A percentile compares a stretch with the other conserved stretches of the same genome.
Conservation (phyloP, 2,113 vertebrate genomes). For the Notarius lentiginosus region DNA sequence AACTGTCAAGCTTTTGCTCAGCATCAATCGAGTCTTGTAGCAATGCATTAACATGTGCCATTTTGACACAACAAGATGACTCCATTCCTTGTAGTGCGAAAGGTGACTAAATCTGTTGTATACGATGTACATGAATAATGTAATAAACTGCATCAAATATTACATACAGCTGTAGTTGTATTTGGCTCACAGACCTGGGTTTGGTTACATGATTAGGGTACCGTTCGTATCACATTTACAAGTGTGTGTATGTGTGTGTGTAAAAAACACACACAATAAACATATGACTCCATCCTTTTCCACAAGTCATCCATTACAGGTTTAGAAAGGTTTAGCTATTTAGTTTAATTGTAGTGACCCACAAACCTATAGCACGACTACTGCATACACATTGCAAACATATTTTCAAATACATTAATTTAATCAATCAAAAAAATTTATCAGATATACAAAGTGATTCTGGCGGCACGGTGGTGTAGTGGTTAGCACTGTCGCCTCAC, state of each 20-base stretch:
- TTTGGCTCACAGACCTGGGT: neutral
- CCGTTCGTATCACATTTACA: no score
- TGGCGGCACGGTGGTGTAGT: neutral
- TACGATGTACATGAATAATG: neutral
- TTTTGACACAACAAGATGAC: conserved; percentile 3
- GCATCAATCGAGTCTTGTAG: neutral
- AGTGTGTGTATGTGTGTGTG: neutral
- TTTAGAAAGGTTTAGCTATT: neutral
- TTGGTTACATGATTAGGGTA: neutral
- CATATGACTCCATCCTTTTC: neutral
- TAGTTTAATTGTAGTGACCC: neutral
- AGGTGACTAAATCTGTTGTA: neutral
- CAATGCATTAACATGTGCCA: conserved; percentile 20
- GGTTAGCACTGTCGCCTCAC: no score
- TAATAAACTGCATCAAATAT: neutral
- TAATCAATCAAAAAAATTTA: neutral
- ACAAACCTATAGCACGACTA: neutral
- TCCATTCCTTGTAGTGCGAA: neutral
- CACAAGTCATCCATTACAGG: neutral
- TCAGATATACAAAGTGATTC: neutral
- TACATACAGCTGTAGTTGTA: neutral
- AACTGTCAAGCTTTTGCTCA: neutral
- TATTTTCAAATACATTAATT: neutral
- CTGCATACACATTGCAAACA: neutral
- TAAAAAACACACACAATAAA: no score